A percentile compares a stretch with the other conserved stretches of the same genome.
Evolutionary conservation across 1,140 invertebrate genomes (phyloP).

Genomic region (Helicorthomorpha holstii): DNA sequence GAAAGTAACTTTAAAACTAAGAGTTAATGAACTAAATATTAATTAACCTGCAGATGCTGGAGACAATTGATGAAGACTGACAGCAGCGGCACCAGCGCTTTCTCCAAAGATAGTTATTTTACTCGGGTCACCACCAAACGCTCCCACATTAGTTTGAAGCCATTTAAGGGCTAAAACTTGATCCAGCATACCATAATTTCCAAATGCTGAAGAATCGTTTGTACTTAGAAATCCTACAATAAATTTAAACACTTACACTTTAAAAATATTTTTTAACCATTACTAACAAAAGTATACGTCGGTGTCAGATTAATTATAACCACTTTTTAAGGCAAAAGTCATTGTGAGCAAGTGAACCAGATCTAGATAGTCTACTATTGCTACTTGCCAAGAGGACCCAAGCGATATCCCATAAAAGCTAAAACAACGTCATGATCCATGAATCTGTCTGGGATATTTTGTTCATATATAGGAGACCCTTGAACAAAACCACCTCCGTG

Average conservation of each 20-base stretch:
- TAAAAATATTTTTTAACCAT: not conserved
- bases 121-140: constrained; percentile 55
- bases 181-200: constrained; percentile 57
- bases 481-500: constrained; percentile 29
- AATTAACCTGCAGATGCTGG: constrained; percentile 20
- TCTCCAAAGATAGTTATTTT: constrained; percentile 48
- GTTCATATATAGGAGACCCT: constrained; percentile 17
- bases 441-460: constrained; percentile 19
- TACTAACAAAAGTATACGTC: too few species aligned
- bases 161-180: constrained; percentile 51
- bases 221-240: constrained; percentile 43
- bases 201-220: constrained; percentile 39
- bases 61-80: constrained; percentile 46
- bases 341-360: too few species aligned
- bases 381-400: constrained; percentile 36
- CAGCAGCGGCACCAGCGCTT: constrained; percentile 46
- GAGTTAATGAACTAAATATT: not conserved
- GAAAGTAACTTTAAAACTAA: not conserved
- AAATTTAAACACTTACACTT: not conserved
- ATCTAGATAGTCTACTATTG: too few species aligned
- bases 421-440: constrained; percentile 32
- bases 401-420: constrained; percentile 40
- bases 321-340: too few species aligned
- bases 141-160: constrained; percentile 48
- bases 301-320: too few species aligned